Evolutionary conservation across 2,113 vertebrate species (phyloP), one percentile per base, ranked within the genome.

Genomic region (Oryzias javanicus): DNA sequence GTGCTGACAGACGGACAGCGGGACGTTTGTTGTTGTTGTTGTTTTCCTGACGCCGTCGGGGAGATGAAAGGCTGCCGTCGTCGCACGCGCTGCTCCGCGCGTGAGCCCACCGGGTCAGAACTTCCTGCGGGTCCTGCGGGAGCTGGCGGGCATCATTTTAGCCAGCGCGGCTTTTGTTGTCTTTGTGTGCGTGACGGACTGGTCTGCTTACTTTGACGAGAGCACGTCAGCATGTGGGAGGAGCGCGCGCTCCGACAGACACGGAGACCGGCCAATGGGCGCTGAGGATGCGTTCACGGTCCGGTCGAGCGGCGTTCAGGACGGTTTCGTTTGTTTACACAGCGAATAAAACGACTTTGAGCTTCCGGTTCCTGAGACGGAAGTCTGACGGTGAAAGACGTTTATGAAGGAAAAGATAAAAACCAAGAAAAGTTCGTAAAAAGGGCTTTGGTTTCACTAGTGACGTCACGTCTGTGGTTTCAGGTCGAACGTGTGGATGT

Each of bases 121-220:
- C 63, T 70, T 76, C 79, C 55, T 57, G 60, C 69, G 46, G 68
- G 67, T 78, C 79, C 67, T 62, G 48, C 68, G 35, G 72, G 68
- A 83, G 65, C 78, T 78, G 76, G 74, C 73, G 66, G 68, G 19
- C 83, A 69, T 78, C 78, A 80, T 85, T 84, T 88, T 83, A 35
- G 64, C 70, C 76, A 68, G 81, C 77, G 64, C 79, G 58, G 83
- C 88, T 91, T 82, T 91, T 92, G 87, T 91, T 90, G 83, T 88
- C 76, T 91, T 91, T 90, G 89, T 91, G 89, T 88, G 78, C 81
- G 85, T 76, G 70, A 83, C 79, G 74, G 79, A 72, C 88, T 87
- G 78, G 81, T 77, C 81, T 86, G 77, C 63, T 83, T 86, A 87
- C 87, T 91, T 88, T 87, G 77, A 69, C 74, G 52, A 59, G 51